Base-by-base conservation (phyloP, 2,888 invertebrate genomes). In the Callinectes sapidus region DNA sequence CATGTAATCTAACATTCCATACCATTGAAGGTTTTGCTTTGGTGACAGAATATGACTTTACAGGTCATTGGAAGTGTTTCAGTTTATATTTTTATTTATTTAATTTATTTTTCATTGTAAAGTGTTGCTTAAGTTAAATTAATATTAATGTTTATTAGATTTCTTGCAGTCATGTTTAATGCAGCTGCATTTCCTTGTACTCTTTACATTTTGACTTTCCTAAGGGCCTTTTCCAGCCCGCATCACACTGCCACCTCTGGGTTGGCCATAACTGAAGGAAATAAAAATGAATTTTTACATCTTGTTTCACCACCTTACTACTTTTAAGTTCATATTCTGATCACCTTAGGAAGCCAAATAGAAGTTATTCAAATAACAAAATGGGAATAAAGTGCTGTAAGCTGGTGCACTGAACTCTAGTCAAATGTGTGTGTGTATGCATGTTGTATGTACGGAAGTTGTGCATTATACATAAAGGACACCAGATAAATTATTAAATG, bases 31-130 rank as follows among this genome's bases (percentile, higher is more conserved):
- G 54, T 89, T 89, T 85, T 55, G 71, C 55, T 42, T 90, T 85
- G 54, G 90, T 90, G 90, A 81, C 90, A 90, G 90, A 90, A 90
- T 90, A 90, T 90, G 90, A 61, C 85, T 55, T 90, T 85, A 35
- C 54, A 23, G 28, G 13, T 86, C 85, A 86, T 14, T 32, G 86
- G 39, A 86, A 86, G 90, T 86, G 81, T 71, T 35, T 71, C 32
- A 90, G 23, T n/a, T 71, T 42, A 39, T 39, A 39, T 39, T 39
- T 39, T 39, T 39, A 39, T 39, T 39, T 39, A 39, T 39, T 39
- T 39, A 39, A 39, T 39, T 39, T 39, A 39, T 86, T 86, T 39
- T 48, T 87, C n/a, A 48, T 54, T 48, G 18, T 42, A 35, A 18
- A n/a, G 16, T 54, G 23, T 32, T 48, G n/a, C 48, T 28, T 54